Base-by-base conservation (phyloP, 2,797 vertebrate species). In the Pantherophis alleghaniensis region DNA sequence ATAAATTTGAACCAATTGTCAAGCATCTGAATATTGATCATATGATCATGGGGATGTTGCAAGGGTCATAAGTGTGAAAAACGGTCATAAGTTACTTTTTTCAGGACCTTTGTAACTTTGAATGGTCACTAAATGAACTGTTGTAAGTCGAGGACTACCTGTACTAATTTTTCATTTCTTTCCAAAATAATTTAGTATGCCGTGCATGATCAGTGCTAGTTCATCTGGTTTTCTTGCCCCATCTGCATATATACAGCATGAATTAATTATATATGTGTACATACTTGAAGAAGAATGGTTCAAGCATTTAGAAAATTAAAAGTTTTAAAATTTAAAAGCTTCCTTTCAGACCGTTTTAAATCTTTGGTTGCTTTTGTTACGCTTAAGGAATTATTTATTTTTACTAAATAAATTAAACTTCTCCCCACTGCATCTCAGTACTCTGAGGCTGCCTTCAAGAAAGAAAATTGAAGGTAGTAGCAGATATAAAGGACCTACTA, bases 381-480 rank as follows among this genome's bases (percentile, higher is more conserved):
- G 4, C 1, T 94, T 57, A 57, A 57, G 57, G 5, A 57, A 57
- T 57, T 57, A n/a, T 28, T 93, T 91, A 61, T 90, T 92, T 91
- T 87, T 88, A 87, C 28, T 61, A 91, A 93, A 91, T 55, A 90
- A 95, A 92, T 37, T 66, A 66, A 91, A 90, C 47, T 96, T 95
- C 0, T 87, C 9, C 0, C 53, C 94, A 32, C 24, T 95, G 59
- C 90, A 74, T 9, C n/a, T 74, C 66, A 37, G 2, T 37, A 18
- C n/a, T 32, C 66, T 32, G 88, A 20, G 14, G 11, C 6, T 91
- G 13, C 1, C 57, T 92, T 28, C 93, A 32, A 74, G 92, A 93
- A 57, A 87, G 91, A 95, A 93, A 13, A 88, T 87, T 26, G 92
- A 94, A 94, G 93, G 92, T 88, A 94, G 79, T 93, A 95, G 12